A percentile compares a stretch with the other conserved stretches of the same genome.
phyloP scores from a whole-genome alignment of 2,797 vertebrate genomes.

The Scleropages formosus region DNA sequence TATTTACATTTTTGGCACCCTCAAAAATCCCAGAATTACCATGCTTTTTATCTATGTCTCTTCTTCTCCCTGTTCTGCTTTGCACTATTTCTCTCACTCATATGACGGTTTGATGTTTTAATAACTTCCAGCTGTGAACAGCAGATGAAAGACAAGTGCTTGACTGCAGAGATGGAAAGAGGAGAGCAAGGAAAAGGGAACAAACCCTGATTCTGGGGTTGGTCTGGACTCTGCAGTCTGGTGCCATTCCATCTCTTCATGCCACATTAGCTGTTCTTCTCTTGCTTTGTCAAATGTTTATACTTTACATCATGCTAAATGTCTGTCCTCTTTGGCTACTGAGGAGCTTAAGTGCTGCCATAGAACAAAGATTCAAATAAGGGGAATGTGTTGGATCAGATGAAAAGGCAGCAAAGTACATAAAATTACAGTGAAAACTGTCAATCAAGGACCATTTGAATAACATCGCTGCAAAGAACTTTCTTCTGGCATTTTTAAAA shows the following conservation, averaged over 20 bases:
- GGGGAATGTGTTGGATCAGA: neutral
- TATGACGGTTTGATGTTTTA: conserved; percentile 63
- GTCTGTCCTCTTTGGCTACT: neutral
- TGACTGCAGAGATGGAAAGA: conserved; percentile 58
- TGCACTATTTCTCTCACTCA: conserved; percentile 39
- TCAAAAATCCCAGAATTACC: conserved; percentile 11
- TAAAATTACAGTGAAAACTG: neutral
- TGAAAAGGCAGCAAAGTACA: neutral
- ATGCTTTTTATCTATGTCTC: conserved; percentile 36
- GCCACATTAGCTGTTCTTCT: conserved; percentile 60
- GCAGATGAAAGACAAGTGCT: conserved; percentile 68
- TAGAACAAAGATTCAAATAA: neutral
- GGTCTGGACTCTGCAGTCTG: conserved; percentile 42
- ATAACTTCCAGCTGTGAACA: conserved; percentile 67
- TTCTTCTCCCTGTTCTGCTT: conserved; percentile 38
- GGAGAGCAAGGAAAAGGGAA: conserved; percentile 40
- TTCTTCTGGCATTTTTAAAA: conserved; percentile 17
- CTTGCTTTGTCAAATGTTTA: conserved; percentile 53
- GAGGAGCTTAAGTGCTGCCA: neutral
- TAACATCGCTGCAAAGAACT: conserved; percentile 19
- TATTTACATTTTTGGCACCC: conserved; percentile 22
- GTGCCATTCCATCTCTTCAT: conserved; percentile 52
- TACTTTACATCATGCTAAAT: neutral
- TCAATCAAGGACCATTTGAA: conserved; percentile 29
- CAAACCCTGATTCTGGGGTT: conserved; percentile 50